Conservation (phyloP, 2,797 vertebrate genomes). For the Gambelia wislizenii region DNA sequence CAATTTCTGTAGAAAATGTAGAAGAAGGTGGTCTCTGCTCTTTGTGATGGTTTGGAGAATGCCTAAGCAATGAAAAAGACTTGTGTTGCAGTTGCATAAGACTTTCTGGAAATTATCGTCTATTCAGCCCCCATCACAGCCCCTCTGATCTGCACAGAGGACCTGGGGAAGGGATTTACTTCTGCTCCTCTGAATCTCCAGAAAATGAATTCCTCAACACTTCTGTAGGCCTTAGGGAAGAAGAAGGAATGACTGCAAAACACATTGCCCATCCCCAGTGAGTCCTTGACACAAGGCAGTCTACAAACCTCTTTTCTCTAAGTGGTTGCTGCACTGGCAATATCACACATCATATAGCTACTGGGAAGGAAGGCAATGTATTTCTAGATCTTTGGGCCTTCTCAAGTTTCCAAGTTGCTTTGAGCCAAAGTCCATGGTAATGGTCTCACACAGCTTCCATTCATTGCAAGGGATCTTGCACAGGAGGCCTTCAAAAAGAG, state of each 20-base stretch:
- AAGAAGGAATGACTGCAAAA: too few relatives aligned
- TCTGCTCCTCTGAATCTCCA: neutral
- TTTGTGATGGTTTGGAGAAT: neutral
- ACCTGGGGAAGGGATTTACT: neutral
- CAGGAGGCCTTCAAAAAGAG: neutral
- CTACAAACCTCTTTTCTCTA: neutral
- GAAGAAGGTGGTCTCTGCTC: neutral
- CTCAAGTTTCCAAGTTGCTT: neutral
- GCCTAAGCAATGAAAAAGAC: neutral
- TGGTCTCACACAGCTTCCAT: neutral
- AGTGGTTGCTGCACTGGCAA: neutral
- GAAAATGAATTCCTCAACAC: neutral
- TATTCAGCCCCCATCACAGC: neutral
- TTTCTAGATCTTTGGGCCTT: neutral
- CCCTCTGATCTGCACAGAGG: neutral
- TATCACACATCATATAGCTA: neutral
- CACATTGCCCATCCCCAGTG: neutral
- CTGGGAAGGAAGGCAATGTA: neutral
- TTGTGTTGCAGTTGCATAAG: neutral
- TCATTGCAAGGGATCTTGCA: neutral
- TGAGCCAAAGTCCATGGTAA: neutral
- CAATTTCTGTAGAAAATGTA: neutral
- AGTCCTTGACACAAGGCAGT: neutral
- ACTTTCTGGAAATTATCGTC: neutral
- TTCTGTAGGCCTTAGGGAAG: neutral